These are phyloP conservation scores for Vulpes vulpes DNA, from an alignment of 2,113 vertebrate genomes.

Conservation along the genomic window DNA sequence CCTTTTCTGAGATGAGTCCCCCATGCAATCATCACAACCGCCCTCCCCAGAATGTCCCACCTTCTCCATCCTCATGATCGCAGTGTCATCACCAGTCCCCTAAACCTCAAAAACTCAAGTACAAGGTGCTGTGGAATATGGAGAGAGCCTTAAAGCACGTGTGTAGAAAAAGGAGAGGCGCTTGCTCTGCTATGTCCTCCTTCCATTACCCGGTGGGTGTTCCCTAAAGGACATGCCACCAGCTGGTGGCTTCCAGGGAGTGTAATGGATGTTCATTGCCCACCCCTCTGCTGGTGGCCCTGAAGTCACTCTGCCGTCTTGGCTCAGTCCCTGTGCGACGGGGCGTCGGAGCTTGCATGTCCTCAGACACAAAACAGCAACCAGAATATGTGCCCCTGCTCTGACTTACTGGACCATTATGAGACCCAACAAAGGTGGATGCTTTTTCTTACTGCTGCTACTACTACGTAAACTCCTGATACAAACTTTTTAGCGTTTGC, in stretches of 20 bases:
- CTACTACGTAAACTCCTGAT: background rate
- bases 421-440: background rate
- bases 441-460: background rate
- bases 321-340: background rate
- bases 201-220: background rate
- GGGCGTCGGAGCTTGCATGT: too few relatives aligned
- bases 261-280: background rate
- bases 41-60: background rate
- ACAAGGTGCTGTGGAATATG: background rate
- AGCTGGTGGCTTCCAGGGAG: background rate
- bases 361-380: background rate
- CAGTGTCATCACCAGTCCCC: background rate
- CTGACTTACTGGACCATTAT: background rate
- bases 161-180: background rate
- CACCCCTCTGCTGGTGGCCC: background rate
- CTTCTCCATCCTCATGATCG: background rate
- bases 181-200: background rate
- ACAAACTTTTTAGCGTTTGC: too few relatives aligned
- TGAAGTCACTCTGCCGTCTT: background rate
- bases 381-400: background rate
- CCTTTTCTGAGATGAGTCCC: background rate
- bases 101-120: background rate
- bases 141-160: background rate
- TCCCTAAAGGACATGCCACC: background rate
- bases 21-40: background rate